These are phyloP conservation scores for Poeciliopsis occidentalis DNA, from an alignment of 2,113 vertebrate genomes.

Conservation along the genomic window DNA sequence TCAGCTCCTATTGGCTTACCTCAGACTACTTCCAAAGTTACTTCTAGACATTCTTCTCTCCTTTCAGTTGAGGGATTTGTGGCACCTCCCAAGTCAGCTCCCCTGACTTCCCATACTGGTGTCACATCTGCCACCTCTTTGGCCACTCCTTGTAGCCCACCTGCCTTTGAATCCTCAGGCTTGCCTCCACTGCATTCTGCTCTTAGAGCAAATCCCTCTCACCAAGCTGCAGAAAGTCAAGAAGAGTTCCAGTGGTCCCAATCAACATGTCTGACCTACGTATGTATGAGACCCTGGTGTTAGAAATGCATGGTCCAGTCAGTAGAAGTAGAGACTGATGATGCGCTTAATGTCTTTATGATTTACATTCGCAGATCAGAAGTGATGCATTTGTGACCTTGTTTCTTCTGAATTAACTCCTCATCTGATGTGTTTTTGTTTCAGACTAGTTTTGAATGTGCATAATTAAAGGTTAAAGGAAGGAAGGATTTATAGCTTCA, in stretches of 20 bases:
- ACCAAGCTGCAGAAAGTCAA: slow-evolving; percentile 12
- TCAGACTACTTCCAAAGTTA: slow-evolving; percentile 35
- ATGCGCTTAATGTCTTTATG: neutral
- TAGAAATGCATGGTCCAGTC: slow-evolving; percentile 33
- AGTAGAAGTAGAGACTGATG: slow-evolving; percentile 15
- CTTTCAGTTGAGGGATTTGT: slow-evolving; percentile 49
- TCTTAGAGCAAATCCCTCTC: slow-evolving; percentile 17
- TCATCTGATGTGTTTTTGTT: too few species aligned
- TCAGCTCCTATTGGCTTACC: slow-evolving; percentile 10
- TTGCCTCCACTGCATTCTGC: slow-evolving; percentile 16
- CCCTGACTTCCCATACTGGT: slow-evolving; percentile 45
- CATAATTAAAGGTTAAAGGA: too few species aligned
- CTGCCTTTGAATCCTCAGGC: slow-evolving; percentile 12
- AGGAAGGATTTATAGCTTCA: too few species aligned
- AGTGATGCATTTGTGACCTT: too few species aligned
- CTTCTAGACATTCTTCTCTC: slow-evolving; percentile 45
- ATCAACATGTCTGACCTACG: slow-evolving; percentile 24
- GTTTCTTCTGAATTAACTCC: too few species aligned
- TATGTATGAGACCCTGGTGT: slow-evolving; percentile 28
- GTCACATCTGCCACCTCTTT: slow-evolving; percentile 53
- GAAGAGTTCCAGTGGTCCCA: slow-evolving; percentile 67
- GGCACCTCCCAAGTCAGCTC: slow-evolving; percentile 45
- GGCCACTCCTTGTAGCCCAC: neutral
- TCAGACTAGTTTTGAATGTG: too few species aligned
- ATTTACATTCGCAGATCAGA: neutral